These are phyloP conservation scores for Oligia strigilis DNA, from an alignment of 2,888 invertebrate species.

Conservation along the genomic window DNA sequence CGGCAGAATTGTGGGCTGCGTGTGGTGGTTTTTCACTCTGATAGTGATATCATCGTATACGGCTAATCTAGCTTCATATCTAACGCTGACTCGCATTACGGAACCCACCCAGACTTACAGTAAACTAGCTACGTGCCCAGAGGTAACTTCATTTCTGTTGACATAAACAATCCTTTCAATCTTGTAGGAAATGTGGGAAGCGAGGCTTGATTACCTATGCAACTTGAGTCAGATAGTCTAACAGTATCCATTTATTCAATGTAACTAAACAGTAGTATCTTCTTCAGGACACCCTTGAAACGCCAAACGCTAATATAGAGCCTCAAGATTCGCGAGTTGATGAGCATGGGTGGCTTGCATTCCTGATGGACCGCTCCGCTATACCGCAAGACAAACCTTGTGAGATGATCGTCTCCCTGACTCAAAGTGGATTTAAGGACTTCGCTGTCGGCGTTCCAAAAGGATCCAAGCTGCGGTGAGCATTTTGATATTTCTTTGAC, in stretches of 20 bases:
- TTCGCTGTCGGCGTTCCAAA: slow-evolving; percentile 98
- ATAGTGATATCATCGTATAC: slow-evolving; percentile 99
- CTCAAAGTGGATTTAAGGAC: slow-evolving; percentile 92
- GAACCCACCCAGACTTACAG: slow-evolving; percentile 94
- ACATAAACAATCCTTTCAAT: slow-evolving; percentile 12
- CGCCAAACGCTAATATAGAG: slow-evolving; percentile 40
- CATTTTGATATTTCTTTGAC: slow-evolving; percentile 48
- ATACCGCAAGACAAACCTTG: slow-evolving; percentile 94
- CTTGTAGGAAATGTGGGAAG: slow-evolving; percentile 3
- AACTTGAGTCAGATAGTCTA: not conserved
- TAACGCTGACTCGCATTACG: slow-evolving; percentile 98
- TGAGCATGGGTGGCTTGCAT: slow-evolving; percentile 77
- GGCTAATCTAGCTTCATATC: slow-evolving; percentile 98
- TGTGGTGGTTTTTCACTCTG: slow-evolving; percentile 99
- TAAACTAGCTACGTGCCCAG: slow-evolving; percentile 81
- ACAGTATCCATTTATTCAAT: not conserved
- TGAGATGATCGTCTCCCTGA: slow-evolving; percentile 98
- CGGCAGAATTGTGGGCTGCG: slow-evolving; percentile 97
- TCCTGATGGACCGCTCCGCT: slow-evolving; percentile 69
- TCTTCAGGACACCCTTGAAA: slow-evolving; percentile 70
- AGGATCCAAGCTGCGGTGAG: slow-evolving; percentile 96
- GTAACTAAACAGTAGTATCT: not conserved
- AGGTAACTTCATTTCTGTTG: slow-evolving; percentile 71
- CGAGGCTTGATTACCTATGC: not conserved
- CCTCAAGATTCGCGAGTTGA: slow-evolving; percentile 67